Base-by-base conservation (phyloP, 1,140 invertebrate genomes). In the Neuroterus valhalla region DNA sequence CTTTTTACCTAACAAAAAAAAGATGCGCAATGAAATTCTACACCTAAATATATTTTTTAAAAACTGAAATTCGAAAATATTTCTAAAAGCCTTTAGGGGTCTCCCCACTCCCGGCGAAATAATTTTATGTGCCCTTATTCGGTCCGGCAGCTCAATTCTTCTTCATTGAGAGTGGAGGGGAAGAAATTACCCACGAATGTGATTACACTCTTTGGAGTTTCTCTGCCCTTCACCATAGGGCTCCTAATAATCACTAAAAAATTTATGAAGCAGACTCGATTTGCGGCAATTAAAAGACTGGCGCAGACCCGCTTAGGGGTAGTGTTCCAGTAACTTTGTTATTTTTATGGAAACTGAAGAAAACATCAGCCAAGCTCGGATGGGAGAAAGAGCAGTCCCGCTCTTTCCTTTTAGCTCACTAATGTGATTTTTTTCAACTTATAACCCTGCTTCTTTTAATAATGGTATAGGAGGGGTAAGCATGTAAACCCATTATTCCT, bases 391-490 rank as follows among this genome's bases (percentile, higher is more conserved):
- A 72, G 46, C 76, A 74, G 55, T 70, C 69, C 68, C 72, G 52
- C 75, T 72, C 80, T 62, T 62, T 38, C 80, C 78, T 83, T 84
- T 83, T 78, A 83, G 78, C 80, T 74, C 71, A 74, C 75, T 84
- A 85, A 85, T 70, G 71, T 70, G 79, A 85, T 85, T 84, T 62
- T 84, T 85, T 84, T 81, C 78, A 82, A 76, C 77, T 83, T 75
- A 80, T 85, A 83, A 82, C 71, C 46, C 67, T 62, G 77, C 77
- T 46, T 70, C 78, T 72, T 78, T 80, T 78, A 72, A 84, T 31
- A 50, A 77, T 6, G 26, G n/a, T 10, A 31, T n/a, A 15, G 21
- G 12, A 23, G 23, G 48, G 48, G 11, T 14, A 5, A 62, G 23
- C 23, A 31, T 15, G 55, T 62, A 62, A 62, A 31, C 31, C 31